phyloP scores from a whole-genome alignment of 2,888 invertebrate species.

The Invenusta paracnida region DNA sequence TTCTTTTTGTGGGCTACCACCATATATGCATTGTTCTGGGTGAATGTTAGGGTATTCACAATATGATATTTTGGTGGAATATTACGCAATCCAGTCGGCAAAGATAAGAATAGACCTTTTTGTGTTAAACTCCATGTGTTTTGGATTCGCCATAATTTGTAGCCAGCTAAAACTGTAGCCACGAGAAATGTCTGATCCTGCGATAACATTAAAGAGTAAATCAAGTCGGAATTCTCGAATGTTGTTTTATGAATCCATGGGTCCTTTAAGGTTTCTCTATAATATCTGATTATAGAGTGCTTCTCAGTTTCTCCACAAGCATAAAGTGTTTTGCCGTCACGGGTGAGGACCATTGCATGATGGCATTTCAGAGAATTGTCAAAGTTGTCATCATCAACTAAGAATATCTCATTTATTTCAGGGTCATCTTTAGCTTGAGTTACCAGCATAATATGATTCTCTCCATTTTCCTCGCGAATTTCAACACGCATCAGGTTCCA shows the following conservation, averaged over 20 bases:
- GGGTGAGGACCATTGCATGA: conserved; percentile 55
- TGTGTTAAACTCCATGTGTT: conserved; percentile 43
- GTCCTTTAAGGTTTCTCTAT: conserved; percentile 46
- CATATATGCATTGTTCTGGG: conserved; percentile 80
- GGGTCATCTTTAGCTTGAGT: conserved; percentile 48
- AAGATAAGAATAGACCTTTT: conserved; percentile 45
- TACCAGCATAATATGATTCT: neutral
- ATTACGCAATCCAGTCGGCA: conserved; percentile 72
- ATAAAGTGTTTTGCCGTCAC: conserved; percentile 52
- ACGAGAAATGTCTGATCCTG: conserved; percentile 75
- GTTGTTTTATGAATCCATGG: conserved; percentile 55
- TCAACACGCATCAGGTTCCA: neutral
- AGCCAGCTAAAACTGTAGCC: conserved; percentile 64
- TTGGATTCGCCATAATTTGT: conserved; percentile 61
- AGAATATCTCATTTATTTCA: conserved; percentile 53
- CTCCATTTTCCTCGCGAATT: neutral
- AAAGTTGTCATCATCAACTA: conserved; percentile 49
- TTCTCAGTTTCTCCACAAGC: conserved; percentile 59
- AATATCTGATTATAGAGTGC: conserved; percentile 56
- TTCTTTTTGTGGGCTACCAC: conserved; percentile 90
- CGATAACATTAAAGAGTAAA: conserved; percentile 69
- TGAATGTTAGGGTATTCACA: conserved; percentile 84
- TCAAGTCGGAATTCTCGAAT: conserved; percentile 53
- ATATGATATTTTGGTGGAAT: conserved; percentile 84
- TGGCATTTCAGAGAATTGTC: conserved; percentile 58